Evolutionary conservation across 2,888 invertebrate species (phyloP).

Genomic region (Junonia oenone): DNA sequence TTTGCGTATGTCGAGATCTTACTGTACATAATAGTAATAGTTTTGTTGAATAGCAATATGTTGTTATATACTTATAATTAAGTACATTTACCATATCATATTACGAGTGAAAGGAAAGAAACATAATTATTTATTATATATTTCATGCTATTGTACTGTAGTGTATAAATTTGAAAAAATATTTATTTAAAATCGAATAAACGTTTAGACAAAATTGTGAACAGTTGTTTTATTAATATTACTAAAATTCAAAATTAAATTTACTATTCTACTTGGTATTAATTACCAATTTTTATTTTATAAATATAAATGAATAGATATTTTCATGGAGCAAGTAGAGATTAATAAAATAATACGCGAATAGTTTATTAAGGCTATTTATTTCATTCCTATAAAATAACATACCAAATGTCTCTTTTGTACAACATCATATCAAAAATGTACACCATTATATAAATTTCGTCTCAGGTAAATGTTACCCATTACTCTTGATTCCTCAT

Average conservation of each 20-base stretch:
- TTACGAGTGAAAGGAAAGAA: constrained; percentile 26
- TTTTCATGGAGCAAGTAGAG: no score
- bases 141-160: constrained; percentile 26
- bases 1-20: no score
- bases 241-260: background rate
- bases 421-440: constrained; percentile 81
- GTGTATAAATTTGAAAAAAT: constrained; percentile 26
- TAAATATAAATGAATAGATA: background rate
- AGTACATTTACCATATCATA: constrained; percentile 53
- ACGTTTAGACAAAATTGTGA: constrained; percentile 36
- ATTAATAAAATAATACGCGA: constrained; percentile 44
- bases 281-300: background rate
- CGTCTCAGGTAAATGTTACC: constrained; percentile 78
- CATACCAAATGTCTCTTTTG: constrained; percentile 81
- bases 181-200: constrained; percentile 28
- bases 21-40: background rate
- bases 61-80: constrained; percentile 20
- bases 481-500: constrained; percentile 50
- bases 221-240: background rate
- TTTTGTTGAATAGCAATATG: background rate
- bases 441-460: constrained; percentile 80
- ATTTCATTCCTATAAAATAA: constrained; percentile 81
- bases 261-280: background rate
- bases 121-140: constrained; percentile 22
- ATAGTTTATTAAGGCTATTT: constrained; percentile 77